Percentiles rank a stretch among this genome's conserved stretches.
These are phyloP conservation scores for Euzetes globulus DNA, from an alignment of 2,888 invertebrate species.

Conservation along the genomic window DNA sequence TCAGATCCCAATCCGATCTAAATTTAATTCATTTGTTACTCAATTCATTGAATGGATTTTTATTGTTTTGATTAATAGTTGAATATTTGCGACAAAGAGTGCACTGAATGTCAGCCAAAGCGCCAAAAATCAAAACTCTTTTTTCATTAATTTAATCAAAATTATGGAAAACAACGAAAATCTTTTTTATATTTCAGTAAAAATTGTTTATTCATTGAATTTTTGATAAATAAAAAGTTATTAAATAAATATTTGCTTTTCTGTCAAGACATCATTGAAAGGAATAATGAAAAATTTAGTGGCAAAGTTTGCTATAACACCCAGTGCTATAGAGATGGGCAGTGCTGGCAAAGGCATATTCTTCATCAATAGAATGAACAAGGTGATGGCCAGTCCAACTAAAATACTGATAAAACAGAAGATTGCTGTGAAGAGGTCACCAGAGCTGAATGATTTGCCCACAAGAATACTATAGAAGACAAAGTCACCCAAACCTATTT, in stretches of 20 bases:
- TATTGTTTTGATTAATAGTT: too few species aligned
- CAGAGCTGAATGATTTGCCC: background rate
- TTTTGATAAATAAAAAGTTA: background rate
- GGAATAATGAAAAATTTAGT: background rate
- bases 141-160: too few species aligned
- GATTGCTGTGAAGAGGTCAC: background rate
- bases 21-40: too few species aligned
- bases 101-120: too few species aligned
- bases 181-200: too few species aligned
- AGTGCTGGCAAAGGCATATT: conserved; percentile 1
- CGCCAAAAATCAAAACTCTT: too few species aligned
- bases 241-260: conserved; percentile 3
- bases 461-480: conserved; percentile 8
- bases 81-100: too few species aligned
- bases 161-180: too few species aligned
- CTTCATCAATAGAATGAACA: background rate
- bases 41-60: too few species aligned
- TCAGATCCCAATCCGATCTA: too few species aligned
- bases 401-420: conserved; percentile 10
- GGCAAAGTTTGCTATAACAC: background rate
- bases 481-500: conserved; percentile 12
- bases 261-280: background rate
- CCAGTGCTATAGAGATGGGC: conserved; percentile 6
- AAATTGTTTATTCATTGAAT: too few species aligned
- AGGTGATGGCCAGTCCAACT: conserved; percentile 14